These are phyloP conservation scores for Lycodopsis pacificus DNA, from an alignment of 2,797 vertebrate genomes.

Conservation along the genomic window DNA sequence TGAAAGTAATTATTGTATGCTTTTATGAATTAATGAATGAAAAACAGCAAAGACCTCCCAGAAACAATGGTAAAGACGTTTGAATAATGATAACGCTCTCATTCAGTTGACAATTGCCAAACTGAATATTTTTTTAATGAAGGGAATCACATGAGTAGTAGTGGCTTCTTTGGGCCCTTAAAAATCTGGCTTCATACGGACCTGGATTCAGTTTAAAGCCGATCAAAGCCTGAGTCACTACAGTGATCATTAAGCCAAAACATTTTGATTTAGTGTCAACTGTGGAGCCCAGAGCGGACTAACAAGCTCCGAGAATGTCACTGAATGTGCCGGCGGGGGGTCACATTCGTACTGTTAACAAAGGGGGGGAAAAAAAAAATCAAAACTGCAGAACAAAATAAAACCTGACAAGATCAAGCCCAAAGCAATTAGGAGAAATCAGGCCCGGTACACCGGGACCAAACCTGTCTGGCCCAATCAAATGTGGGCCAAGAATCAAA, in stretches of 20 bases:
- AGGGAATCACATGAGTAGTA: not conserved
- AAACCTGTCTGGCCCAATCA: slow-evolving; percentile 15
- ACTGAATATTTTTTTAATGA: not conserved
- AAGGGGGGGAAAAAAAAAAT: not conserved
- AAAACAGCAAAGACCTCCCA: not conserved
- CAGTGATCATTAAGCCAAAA: not conserved
- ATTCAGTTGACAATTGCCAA: not conserved
- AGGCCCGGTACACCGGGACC: not conserved
- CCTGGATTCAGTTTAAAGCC: not conserved
- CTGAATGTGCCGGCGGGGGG: not conserved
- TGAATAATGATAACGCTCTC: not conserved
- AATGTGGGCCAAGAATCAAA: slow-evolving; percentile 5
- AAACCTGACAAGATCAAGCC: slow-evolving; percentile 11
- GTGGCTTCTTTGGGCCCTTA: not conserved
- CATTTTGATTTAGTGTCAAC: slow-evolving; percentile 16
- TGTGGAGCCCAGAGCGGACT: not conserved
- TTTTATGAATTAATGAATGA: not conserved
- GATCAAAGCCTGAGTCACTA: not conserved
- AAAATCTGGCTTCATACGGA: not conserved
- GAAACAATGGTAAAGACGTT: not conserved
- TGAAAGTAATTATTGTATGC: not conserved
- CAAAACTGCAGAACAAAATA: slow-evolving; percentile 1
- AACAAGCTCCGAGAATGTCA: slow-evolving; percentile 16
- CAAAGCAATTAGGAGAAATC: slow-evolving; percentile 12
- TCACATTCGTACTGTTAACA: slow-evolving; percentile 5